Evolutionary conservation across 2,888 invertebrate genomes (phyloP).

Genomic region (Lochmaea crataegi): DNA sequence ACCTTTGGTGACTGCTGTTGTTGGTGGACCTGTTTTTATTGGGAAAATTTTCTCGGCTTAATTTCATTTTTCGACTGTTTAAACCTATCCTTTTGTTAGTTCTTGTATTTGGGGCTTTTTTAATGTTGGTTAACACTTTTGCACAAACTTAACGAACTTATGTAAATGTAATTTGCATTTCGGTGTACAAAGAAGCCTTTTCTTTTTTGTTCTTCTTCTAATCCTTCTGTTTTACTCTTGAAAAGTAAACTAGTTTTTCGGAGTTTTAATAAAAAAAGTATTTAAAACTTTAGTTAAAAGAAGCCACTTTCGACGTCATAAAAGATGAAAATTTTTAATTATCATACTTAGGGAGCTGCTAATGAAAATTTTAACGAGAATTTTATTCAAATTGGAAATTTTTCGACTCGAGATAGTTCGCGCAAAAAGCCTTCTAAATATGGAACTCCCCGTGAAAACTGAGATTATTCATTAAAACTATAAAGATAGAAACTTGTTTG

Average conservation of each 20-base stretch:
- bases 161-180: neutral
- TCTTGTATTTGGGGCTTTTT: too few relatives aligned
- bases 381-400: conserved; percentile 39
- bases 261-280: conserved; percentile 31
- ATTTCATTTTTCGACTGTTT: too few relatives aligned
- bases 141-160: too few relatives aligned
- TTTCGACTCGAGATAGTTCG: conserved; percentile 32
- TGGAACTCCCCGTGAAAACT: neutral
- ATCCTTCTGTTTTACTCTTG: neutral
- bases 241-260: too few relatives aligned
- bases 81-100: too few relatives aligned
- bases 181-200: neutral
- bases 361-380: conserved; percentile 47
- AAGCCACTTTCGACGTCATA: conserved; percentile 41
- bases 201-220: neutral
- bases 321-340: conserved; percentile 53
- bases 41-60: too few relatives aligned
- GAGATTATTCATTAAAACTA: conserved; percentile 30
- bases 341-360: conserved; percentile 40
- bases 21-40: too few relatives aligned
- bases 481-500: conserved; percentile 21
- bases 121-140: too few relatives aligned
- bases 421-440: conserved; percentile 15
- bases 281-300: conserved; percentile 39
- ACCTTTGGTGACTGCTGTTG: too few relatives aligned